These are phyloP conservation scores for Murina feae DNA, from an alignment of 2,113 vertebrate genomes.

Conservation along the genomic window DNA sequence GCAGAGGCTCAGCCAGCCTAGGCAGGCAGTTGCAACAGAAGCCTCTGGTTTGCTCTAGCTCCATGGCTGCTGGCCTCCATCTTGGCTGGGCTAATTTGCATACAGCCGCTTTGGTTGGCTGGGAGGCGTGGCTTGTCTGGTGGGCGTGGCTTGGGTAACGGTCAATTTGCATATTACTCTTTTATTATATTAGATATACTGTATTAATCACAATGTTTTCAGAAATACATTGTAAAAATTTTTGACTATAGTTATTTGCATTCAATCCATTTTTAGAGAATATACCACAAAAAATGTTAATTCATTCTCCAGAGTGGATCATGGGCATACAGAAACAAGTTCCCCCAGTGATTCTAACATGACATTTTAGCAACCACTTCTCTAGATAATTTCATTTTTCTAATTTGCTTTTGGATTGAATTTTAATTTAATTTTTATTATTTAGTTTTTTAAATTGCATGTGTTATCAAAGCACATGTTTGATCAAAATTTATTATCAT, in stretches of 20 bases:
- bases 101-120: no score
- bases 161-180: no score
- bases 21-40: no score
- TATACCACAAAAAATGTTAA: not conserved
- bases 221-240: not conserved
- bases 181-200: no score
- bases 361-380: not conserved
- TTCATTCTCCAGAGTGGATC: not conserved
- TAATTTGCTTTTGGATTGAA: not conserved
- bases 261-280: not conserved
- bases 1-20: no score
- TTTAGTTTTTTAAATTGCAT: not conserved
- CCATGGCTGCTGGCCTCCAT: no score
- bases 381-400: not conserved
- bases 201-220: not conserved
- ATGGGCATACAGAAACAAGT: not conserved
- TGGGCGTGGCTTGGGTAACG: no score
- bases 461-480: not conserved
- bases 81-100: no score
- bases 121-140: no score
- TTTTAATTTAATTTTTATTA: constrained; percentile 11
- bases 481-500: not conserved
- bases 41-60: no score
- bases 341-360: not conserved
- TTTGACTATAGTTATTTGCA: not conserved